These are phyloP conservation scores for Drosophila lacertosa DNA, from an alignment of 1,140 invertebrate genomes.

Conservation along the genomic window DNA sequence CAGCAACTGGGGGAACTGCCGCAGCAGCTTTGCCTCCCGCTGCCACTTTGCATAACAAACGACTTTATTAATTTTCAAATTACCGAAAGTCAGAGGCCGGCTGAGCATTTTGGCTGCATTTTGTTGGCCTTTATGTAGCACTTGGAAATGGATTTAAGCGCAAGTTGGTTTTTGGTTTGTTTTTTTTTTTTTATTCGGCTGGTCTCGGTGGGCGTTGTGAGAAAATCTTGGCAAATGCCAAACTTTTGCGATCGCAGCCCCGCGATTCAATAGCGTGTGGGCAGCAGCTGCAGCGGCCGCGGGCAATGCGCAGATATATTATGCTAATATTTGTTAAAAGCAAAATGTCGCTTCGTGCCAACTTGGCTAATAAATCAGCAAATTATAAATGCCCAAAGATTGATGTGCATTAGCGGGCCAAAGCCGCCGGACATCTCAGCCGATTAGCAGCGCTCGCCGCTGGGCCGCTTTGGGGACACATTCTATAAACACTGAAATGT, in stretches of 20 bases:
- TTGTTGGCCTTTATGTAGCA: slow-evolving; percentile 76
- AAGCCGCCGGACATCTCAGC: slow-evolving; percentile 51
- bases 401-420: slow-evolving; percentile 66
- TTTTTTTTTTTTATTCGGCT: slow-evolving; percentile 8
- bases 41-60: slow-evolving; percentile 82
- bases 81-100: slow-evolving; percentile 80
- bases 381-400: slow-evolving; percentile 74
- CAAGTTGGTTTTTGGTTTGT: slow-evolving; percentile 33
- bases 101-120: slow-evolving; percentile 67
- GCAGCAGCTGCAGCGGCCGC: slow-evolving; percentile 59
- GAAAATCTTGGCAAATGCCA: slow-evolving; percentile 72
- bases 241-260: slow-evolving; percentile 19
- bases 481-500: slow-evolving; percentile 22
- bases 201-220: slow-evolving; percentile 69
- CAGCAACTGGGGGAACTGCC: slow-evolving; percentile 2
- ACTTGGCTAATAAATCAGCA: slow-evolving; percentile 71
- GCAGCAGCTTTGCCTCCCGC: slow-evolving; percentile 53
- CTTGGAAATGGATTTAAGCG: slow-evolving; percentile 61
- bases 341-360: slow-evolving; percentile 77
- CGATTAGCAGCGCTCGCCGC: slow-evolving; percentile 12
- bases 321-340: slow-evolving; percentile 79
- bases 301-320: slow-evolving; percentile 58
- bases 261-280: slow-evolving; percentile 42
- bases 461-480: not conserved
- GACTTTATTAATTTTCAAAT: slow-evolving; percentile 83